A percentile compares a stretch with the other conserved stretches of the same genome.
Evolutionary conservation across 2,113 vertebrate species (phyloP).

Genomic region (Phrynosoma blainvillii): DNA sequence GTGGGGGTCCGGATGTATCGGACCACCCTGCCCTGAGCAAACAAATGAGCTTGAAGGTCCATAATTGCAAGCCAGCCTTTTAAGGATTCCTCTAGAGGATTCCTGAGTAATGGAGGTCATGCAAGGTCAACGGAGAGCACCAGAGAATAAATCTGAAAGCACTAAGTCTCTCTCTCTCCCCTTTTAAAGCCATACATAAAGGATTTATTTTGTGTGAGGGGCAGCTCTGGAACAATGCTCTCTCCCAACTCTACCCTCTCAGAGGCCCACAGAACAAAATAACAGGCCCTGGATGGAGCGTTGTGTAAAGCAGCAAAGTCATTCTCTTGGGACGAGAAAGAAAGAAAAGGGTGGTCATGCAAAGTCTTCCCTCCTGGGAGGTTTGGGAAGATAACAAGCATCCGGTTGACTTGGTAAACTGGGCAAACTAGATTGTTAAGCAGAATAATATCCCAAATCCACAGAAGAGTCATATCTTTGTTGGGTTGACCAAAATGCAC

Average conservation of each 20-base stretch:
- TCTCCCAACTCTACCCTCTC: too few species aligned
- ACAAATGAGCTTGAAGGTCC: constrained; percentile 85
- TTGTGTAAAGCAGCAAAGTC: constrained; percentile 45
- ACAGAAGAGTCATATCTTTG: too few species aligned
- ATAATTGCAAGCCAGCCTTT: constrained; percentile 80
- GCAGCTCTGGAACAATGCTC: constrained; percentile 53
- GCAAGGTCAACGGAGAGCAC: constrained; percentile 76
- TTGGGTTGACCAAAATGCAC: too few species aligned
- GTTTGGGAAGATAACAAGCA: constrained; percentile 62
- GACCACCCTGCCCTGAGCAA: constrained; percentile 86
- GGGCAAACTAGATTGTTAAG: background rate
- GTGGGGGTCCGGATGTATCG: constrained; percentile 69
- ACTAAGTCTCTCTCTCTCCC: constrained; percentile 60
- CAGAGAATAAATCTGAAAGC: constrained; percentile 72
- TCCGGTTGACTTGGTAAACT: constrained; percentile 67
- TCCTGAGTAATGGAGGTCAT: constrained; percentile 87
- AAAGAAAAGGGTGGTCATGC: constrained; percentile 59
- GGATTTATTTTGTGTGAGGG: constrained; percentile 66
- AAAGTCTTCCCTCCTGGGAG: constrained; percentile 58
- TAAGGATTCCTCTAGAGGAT: constrained; percentile 78
- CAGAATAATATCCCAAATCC: too few species aligned
- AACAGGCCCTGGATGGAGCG: constrained; percentile 31
- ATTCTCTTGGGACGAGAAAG: constrained; percentile 27
- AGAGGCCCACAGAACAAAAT: background rate
- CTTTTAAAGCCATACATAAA: constrained; percentile 68